Evolutionary conservation across 2,113 vertebrate genomes (phyloP).

Genomic region (Myrmecophaga tridactyla): DNA sequence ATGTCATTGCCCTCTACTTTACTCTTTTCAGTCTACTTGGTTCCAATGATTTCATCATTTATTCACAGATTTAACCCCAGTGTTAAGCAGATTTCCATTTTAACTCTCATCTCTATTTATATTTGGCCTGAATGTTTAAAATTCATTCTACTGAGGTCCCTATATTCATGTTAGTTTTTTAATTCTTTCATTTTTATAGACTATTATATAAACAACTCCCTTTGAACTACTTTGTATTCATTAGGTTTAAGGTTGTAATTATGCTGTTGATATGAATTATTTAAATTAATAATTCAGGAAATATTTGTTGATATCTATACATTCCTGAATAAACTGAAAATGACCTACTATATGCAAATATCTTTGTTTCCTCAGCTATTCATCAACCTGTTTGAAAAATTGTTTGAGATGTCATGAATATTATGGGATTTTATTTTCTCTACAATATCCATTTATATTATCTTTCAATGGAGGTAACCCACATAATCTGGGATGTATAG

Average conservation of each 20-base stretch:
- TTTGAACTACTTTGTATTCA: background rate
- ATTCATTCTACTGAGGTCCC: background rate
- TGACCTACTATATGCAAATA: background rate
- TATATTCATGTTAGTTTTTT: background rate
- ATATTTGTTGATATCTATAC: background rate
- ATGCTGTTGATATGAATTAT: background rate
- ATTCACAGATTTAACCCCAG: background rate
- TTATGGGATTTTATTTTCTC: background rate
- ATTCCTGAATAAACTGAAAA: background rate
- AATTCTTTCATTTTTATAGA: background rate
- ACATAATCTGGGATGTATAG: background rate
- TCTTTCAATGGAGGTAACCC: background rate
- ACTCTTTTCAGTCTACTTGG: background rate
- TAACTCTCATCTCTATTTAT: background rate
- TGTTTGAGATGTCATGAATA: background rate
- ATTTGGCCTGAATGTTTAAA: background rate
- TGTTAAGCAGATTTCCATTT: background rate
- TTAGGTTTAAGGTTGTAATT: background rate
- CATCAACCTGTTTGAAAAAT: background rate
- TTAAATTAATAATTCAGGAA: conserved; percentile 10
- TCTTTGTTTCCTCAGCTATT: background rate
- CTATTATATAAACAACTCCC: background rate
- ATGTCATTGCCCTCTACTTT: background rate
- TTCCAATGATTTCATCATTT: conserved; percentile 11
- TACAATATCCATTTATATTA: background rate